A percentile compares a stretch with the other conserved stretches of the same genome.
These are phyloP conservation scores for Acanthopagrus latus DNA, from an alignment of 2,797 vertebrate species.

Conservation along the genomic window DNA sequence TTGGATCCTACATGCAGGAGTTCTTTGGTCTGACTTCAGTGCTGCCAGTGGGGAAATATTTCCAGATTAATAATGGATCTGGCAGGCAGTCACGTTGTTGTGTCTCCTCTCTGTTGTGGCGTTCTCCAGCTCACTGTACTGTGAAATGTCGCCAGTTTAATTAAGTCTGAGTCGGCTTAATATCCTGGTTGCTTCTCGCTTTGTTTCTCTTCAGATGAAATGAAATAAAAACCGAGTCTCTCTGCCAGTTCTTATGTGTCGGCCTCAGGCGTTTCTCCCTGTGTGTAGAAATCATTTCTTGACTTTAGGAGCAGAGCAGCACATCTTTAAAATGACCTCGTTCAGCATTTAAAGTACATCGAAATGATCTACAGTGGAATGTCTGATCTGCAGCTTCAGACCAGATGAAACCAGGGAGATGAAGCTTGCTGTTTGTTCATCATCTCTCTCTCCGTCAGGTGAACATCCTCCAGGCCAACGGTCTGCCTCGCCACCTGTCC, in stretches of 20 bases:
- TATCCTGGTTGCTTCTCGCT: not conserved
- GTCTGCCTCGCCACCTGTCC: constrained; percentile 93
- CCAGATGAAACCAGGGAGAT: too few species aligned
- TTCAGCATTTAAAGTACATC: not conserved
- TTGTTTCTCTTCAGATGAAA: constrained; percentile 11
- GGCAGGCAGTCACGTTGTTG: constrained; percentile 12
- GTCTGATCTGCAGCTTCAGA: not conserved
- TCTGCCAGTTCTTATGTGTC: not conserved
- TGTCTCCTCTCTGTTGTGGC: constrained; percentile 5
- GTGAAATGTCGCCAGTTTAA: constrained; percentile 32
- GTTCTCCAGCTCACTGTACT: constrained; percentile 21
- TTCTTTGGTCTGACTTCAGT: not conserved
- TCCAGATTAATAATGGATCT: constrained; percentile 27
- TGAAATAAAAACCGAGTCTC: constrained; percentile 11
- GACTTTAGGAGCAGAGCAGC: not conserved
- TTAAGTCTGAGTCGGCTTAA: constrained; percentile 18
- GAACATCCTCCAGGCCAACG: constrained; percentile 95
- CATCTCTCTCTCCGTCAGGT: constrained; percentile 81
- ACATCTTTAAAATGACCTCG: not conserved
- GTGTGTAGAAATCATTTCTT: not conserved
- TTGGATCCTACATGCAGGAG: not conserved
- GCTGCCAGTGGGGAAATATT: constrained; percentile 4
- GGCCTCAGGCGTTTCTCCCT: not conserved
- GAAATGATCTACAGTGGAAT: too few species aligned
- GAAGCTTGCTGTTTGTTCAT: not conserved